Base-by-base conservation (phyloP, 2,113 vertebrate species). In the Alectura lathami region DNA sequence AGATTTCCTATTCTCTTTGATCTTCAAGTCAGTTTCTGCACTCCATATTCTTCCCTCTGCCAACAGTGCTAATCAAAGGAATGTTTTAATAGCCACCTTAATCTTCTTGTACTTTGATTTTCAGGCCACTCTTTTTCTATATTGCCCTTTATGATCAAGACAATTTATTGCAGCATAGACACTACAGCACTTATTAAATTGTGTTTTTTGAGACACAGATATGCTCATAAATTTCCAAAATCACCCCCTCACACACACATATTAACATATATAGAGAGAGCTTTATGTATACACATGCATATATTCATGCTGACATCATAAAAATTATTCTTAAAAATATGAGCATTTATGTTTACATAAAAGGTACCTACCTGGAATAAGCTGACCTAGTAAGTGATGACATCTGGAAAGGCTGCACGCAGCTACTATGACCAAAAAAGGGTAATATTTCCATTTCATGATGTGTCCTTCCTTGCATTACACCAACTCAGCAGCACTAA, bases 391-490 rank as follows among this genome's bases (percentile, higher is more conserved):
- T 87, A 96, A 85, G 21, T 97, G 96, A 54, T 98, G 98, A 51
- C 96, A 93, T 32, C 75, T 95, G 47, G 97, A 98, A 86, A 98
- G 94, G 90, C 96, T 97, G 92, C 99, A 96, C 83, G 98, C 96
- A 94, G 97, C 96, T 97, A 98, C 91, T 54, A 98, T 88, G 92
- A 98, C 92, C 96, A 98, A 97, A 98, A 98, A 97, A 94, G 97
- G 95, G 97, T 97, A 97, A 96, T 98, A 96, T 95, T 98, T 98
- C 98, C 98, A 98, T 97, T 97, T 98, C 98, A 98, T 99, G 95
- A 96, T 98, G 97, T 59, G 91, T 98, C 97, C 98, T 98, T 97
- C 95, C 98, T 98, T 97, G 98, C 99, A 99, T 99, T 98, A 98
- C 99, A 98, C 96, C 95, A 96, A 93, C 86, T 95, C 97, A 62